Evolutionary conservation across 2,797 vertebrate species (phyloP).

Genomic region (Lerista edwardsae): DNA sequence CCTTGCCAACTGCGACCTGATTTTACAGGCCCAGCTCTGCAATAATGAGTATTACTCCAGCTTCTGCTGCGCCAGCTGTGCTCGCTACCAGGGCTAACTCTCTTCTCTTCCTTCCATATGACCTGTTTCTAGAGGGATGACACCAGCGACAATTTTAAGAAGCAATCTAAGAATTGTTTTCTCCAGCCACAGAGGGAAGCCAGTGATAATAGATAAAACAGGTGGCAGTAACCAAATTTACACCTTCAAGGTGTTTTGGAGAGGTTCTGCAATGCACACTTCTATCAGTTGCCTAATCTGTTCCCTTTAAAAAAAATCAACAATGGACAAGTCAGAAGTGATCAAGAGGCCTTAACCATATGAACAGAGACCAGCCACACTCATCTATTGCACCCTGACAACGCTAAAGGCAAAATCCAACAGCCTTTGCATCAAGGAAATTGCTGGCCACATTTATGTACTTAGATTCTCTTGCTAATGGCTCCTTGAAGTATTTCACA

Average conservation of each 20-base stretch:
- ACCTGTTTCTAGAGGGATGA: not conserved
- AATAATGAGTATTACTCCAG: constrained; percentile 89
- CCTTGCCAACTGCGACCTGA: constrained; percentile 93
- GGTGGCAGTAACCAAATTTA: not conserved
- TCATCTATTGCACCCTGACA: not conserved
- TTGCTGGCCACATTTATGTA: not conserved
- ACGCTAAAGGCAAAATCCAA: not conserved
- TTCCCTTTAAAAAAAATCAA: not conserved
- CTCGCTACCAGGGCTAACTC: constrained; percentile 63
- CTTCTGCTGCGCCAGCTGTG: constrained; percentile 96
- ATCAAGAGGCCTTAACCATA: not conserved
- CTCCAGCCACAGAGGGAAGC: not conserved
- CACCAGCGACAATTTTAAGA: fast-evolving
- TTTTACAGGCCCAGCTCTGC: constrained; percentile 92
- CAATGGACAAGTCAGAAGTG: not conserved
- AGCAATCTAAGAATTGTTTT: not conserved
- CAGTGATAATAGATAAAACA: not conserved
- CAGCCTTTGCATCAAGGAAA: not conserved
- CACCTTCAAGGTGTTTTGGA: not conserved
- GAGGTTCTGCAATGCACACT: not conserved
- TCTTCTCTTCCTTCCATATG: not conserved
- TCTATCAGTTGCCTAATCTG: not conserved
- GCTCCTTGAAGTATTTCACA: not conserved
- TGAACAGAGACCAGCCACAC: not conserved
- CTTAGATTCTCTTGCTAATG: not conserved